Evolutionary conservation across 2,888 invertebrate species (phyloP), one percentile per base, ranked within the genome.

Genomic region (Thereva nobilitata): DNA sequence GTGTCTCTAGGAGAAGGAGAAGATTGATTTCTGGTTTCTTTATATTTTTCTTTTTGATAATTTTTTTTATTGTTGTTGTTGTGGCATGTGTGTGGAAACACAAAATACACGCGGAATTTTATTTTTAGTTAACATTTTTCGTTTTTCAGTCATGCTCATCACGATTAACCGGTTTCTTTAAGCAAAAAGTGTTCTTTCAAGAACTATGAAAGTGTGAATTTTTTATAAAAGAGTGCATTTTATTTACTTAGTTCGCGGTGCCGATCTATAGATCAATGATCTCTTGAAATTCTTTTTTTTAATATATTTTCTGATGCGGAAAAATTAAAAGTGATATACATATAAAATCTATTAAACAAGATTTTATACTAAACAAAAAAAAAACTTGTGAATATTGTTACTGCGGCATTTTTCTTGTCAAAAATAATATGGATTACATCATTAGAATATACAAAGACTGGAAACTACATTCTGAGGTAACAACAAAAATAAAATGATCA

Each of bases 391-490:
- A 23, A 23, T 23, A 23, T 2, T 23, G 1, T 23, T n/a, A 47
- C 47, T n/a, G 2, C 47, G 12, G 47, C 47, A 10, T n/a, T 12
- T 12, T 34, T 34, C 50, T 50, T 50, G 8, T 34, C 50, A 57
- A 35, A 45, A 45, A 65, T 38, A 75, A 72, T 74, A 80, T 80
- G 80, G 80, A 80, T 79, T 80, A 79, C 69, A 75, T 80, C 71
- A 78, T 80, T 66, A 80, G 79, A 73, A 76, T 78, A 47, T 80
- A 80, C 72, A 80, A 79, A 74, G 80, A 80, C 73, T 80, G 80
- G 80, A 79, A 79, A 72, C 72, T 80, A 72, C 79, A 80, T 68
- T 79, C 80, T 67, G 79, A 80, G 76, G 80, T 79, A 73, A 76
- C 75, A 35, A 52, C 3, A 12, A 52, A 37, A 50, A 50, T 23